Evolutionary conservation across 1,140 invertebrate species (phyloP), one percentile per base, ranked within the genome.

Genomic region (Alviniconcha marisindica): DNA sequence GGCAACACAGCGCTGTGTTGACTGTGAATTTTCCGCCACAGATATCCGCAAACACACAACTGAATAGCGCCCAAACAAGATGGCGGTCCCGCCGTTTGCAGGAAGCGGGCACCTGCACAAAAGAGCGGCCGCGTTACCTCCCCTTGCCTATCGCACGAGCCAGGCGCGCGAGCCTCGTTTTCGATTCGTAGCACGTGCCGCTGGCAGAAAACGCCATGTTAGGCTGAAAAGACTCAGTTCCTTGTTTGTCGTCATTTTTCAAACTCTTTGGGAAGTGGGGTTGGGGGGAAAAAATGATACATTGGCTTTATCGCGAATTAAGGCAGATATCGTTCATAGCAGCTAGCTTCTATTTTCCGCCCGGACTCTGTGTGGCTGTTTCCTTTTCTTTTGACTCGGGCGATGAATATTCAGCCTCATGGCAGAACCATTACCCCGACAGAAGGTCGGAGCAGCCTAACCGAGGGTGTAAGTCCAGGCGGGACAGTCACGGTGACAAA

Each of bases 21-120:
- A 80, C 78, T 60, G 54, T 79, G 56, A 80, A 78, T 80, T 56
- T 80, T 63, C 78, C 60, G 56, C 78, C 78, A 21, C 60, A 38
- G 78, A 66, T 80, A 60, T 80, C 78, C 24, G 78, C 78, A 80
- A 80, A 80, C 78, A 80, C 42, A 15, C 56, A 36, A 38, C 56
- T 80, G 78, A 80, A 66, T 66, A 38, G 78, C 56, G 78, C 78
- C 56, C 78, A 80, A 80, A 80, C 78, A 80, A 80, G 56, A 80
- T 80, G 78, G 78, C 78, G 54, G 78, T 48, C 38, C n/a, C 21
- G 1, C n/a, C 40, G 40, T 44, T 44, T 15, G 44, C 78, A 66
- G 78, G 51, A 42, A 63, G 56, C 56, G 60, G n/a, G 69, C 78
- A 80, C 78, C 78, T 80, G 78, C 78, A 80, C 78, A 80, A 80